These are phyloP conservation scores for Pogonocichla stellata DNA, from an alignment of 2,113 vertebrate species.

Conservation along the genomic window DNA sequence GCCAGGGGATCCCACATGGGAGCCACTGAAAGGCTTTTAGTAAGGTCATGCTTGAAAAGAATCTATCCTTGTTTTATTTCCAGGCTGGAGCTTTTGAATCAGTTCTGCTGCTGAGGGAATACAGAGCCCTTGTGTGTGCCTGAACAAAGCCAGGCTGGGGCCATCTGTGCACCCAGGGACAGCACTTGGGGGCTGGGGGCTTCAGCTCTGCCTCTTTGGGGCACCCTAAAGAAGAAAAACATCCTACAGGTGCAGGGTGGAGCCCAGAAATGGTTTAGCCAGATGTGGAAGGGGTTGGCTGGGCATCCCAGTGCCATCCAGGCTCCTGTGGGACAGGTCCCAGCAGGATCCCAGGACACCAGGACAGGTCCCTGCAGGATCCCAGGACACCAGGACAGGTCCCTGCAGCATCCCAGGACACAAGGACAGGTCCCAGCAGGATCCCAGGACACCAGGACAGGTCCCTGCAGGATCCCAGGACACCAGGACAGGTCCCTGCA, in stretches of 20 bases:
- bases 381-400: too few species aligned
- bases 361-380: too few species aligned
- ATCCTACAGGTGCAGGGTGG: rapidly evolving
- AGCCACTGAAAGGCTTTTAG: not conserved
- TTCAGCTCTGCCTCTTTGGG: not conserved
- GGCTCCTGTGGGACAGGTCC: not conserved
- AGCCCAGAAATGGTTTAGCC: too few species aligned
- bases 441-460: not conserved
- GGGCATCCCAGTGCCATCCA: not conserved
- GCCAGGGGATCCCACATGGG: not conserved
- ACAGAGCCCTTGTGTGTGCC: not conserved
- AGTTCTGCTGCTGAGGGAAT: not conserved
- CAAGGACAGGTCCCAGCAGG: not conserved
- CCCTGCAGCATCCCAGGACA: too few species aligned
- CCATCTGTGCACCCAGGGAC: not conserved
- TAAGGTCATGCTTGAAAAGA: not conserved
- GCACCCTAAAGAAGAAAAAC: not conserved
- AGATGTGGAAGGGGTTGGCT: rapidly evolving
- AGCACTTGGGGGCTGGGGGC: not conserved
- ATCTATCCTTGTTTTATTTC: constrained; percentile 18
- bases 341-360: too few species aligned
- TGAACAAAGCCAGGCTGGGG: not conserved
- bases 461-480: not conserved
- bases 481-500: not conserved
- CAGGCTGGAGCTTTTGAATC: constrained; percentile 29